Evolutionary conservation across 2,888 invertebrate species (phyloP), one percentile per base, ranked within the genome.

Genomic region (Drosophila seclusa): DNA sequence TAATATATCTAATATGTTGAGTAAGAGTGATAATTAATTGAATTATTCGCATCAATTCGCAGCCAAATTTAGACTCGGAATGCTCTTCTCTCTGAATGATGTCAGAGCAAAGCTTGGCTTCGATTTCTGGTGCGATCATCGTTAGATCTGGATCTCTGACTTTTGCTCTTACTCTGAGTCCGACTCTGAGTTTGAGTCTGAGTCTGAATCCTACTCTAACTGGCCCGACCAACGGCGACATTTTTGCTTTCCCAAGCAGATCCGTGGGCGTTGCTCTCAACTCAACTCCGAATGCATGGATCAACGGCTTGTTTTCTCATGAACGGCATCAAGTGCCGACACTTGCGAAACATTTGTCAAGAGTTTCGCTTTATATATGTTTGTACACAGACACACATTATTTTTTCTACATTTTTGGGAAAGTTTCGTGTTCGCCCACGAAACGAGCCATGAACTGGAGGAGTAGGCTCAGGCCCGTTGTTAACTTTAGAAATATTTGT

Each of bases 381-480:
- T 40, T 61, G 32, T 42, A 27, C 34, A 24, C 53, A 49, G 13
- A 34, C 53, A 49, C 13, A 34, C 13, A n/a, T 55, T n/a, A 49
- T 55, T 38, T 24, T 32, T 52, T 32, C 8, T 16, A 2, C 8
- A 52, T 21, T 11, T 50, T 38, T 24, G 53, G 60, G 76, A 78
- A 79, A 79, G 78, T 78, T 78, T 75, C 63, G 48, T 58, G 73
- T 52, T 61, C 79, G 78, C 78, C 78, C 78, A 78, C 78, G 52
- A 52, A 68, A 45, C 27, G 57, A 64, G 53, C 64, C 40, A 5
- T 24, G 27, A 38, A 62, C 58, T 66, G 77, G 52, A 69, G 64
- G 74, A 68, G 61, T 65, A 61, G 78, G 49, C 40, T 45, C 16
- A 58, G 55, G 48, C 31, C 38, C n/a, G 40, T 52, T 68, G 38